These are phyloP conservation scores for Drosophila kohkoa DNA, from an alignment of 1,140 invertebrate genomes.

Conservation along the genomic window DNA sequence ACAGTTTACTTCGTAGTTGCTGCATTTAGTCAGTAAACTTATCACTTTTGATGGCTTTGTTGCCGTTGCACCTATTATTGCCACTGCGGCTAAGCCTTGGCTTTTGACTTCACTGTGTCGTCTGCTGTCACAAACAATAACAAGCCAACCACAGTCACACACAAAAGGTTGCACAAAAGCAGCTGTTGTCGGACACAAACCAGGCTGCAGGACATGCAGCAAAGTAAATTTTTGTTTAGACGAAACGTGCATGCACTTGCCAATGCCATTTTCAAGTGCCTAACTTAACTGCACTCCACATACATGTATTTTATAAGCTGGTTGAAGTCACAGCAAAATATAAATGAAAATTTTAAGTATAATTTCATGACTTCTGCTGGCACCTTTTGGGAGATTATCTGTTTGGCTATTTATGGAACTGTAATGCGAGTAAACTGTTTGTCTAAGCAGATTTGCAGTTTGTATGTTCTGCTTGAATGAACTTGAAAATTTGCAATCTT, in stretches of 20 bases:
- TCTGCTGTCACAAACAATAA: slow-evolving; percentile 68
- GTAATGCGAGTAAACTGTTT: not conserved
- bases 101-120: slow-evolving; percentile 19
- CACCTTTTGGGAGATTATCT: not conserved
- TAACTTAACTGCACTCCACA: not conserved
- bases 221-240: slow-evolving; percentile 23
- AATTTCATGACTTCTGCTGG: no score
- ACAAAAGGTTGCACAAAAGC: slow-evolving; percentile 29
- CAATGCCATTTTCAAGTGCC: slow-evolving; percentile 8
- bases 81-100: slow-evolving; percentile 49
- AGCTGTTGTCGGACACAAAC: slow-evolving; percentile 16
- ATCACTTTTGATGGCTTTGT: slow-evolving; percentile 64
- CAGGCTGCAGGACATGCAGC: slow-evolving; percentile 8
- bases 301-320: not conserved
- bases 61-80: slow-evolving; percentile 57
- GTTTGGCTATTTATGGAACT: not conserved
- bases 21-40: slow-evolving; percentile 66
- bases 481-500: slow-evolving; percentile 16
- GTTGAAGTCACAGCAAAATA: not conserved
- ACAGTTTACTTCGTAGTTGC: slow-evolving; percentile 34
- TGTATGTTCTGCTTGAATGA: slow-evolving; percentile 2
- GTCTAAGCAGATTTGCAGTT: slow-evolving; percentile 1
- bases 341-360: not conserved
- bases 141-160: slow-evolving; percentile 9
- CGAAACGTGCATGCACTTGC: slow-evolving; percentile 16